Conservation (phyloP, 2,888 invertebrate species). For the Phyto melanocephala region DNA sequence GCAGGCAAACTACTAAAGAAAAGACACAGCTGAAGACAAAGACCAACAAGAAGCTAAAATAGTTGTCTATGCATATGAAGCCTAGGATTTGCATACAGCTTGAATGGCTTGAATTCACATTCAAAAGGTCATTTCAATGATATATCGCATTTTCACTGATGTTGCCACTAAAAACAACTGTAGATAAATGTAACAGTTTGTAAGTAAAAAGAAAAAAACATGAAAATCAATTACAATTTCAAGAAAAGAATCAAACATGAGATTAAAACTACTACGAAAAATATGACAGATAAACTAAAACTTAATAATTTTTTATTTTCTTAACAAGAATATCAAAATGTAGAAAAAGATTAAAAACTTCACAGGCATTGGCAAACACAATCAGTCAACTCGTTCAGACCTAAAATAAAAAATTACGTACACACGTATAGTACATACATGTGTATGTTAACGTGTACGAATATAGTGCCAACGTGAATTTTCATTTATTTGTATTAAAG, state of each 20-base stretch:
- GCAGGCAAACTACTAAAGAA: slow-evolving; percentile 12
- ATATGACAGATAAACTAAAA: too few species aligned
- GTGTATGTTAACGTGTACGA: too few species aligned
- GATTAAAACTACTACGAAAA: too few species aligned
- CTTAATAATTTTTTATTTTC: too few species aligned
- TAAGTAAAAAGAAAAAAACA: neutral
- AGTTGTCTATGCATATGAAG: slow-evolving; percentile 29
- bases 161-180: neutral
- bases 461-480: too few species aligned
- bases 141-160: slow-evolving; percentile 6
- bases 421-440: too few species aligned
- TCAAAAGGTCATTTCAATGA: slow-evolving; percentile 38
- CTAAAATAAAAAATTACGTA: too few species aligned
- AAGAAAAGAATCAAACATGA: neutral
- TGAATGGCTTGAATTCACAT: slow-evolving; percentile 40
- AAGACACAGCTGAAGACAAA: neutral
- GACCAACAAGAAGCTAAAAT: neutral
- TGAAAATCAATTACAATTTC: neutral
- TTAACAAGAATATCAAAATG: too few species aligned
- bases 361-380: too few species aligned
- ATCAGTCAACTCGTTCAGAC: too few species aligned
- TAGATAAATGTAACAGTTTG: neutral
- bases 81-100: slow-evolving; percentile 21
- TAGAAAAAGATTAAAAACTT: too few species aligned
- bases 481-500: slow-evolving; percentile 3